Percentiles rank a stretch among this genome's conserved stretches.
Evolutionary conservation across 2,113 vertebrate species (phyloP).

Genomic region (Lepidothrix coronata): DNA sequence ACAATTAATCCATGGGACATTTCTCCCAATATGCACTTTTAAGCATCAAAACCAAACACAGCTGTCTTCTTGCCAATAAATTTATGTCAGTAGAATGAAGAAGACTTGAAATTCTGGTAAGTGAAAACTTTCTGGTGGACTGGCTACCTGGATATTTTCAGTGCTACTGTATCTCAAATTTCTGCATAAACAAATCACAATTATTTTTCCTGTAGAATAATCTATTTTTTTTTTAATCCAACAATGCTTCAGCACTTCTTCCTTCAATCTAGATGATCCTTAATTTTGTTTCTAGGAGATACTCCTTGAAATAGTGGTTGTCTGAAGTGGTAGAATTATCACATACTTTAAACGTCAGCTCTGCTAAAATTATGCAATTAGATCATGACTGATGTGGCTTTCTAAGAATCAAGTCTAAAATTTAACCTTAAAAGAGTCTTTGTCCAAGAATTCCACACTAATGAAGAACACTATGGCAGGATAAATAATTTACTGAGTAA

Average conservation of each 20-base stretch:
- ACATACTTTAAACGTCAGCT: slow-evolving; percentile 59
- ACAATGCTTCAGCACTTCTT: neutral
- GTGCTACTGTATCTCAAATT: neutral
- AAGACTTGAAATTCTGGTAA: neutral
- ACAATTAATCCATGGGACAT: neutral
- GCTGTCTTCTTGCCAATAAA: neutral
- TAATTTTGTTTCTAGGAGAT: slow-evolving; percentile 36
- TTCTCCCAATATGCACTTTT: neutral
- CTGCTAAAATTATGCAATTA: slow-evolving; percentile 47
- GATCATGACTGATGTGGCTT: slow-evolving; percentile 41
- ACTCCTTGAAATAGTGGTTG: slow-evolving; percentile 34
- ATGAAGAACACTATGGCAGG: neutral
- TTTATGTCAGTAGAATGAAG: neutral
- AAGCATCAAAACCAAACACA: neutral
- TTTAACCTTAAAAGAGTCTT: neutral
- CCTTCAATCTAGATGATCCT: slow-evolving; percentile 7
- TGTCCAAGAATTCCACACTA: neutral
- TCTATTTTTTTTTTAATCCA: neutral
- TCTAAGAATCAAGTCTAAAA: slow-evolving; percentile 25
- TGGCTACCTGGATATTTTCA: neutral
- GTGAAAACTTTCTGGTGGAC: neutral
- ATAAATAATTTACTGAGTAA: neutral
- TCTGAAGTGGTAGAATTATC: slow-evolving; percentile 62
- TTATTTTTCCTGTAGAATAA: neutral
- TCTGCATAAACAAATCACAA: neutral